Base-by-base conservation (phyloP, 2,888 invertebrate genomes). In the Torymus texanus region DNA sequence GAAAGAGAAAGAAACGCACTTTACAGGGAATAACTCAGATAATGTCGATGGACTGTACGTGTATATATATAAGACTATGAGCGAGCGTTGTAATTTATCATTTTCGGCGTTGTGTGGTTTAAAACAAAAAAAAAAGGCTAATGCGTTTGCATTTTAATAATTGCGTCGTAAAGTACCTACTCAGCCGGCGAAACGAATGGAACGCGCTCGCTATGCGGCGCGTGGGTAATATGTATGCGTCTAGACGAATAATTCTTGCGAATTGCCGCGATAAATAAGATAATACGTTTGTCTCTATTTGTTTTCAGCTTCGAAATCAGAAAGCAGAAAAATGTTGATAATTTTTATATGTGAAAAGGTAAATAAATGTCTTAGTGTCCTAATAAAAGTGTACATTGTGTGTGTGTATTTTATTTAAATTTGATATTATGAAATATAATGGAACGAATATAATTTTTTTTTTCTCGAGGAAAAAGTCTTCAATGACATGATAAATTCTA, bases 181-280 rank as follows among this genome's bases (percentile, higher is more conserved):
- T 68, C 18, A 18, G 50, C 58, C 53, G 58, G 61, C 14, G 53
- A 21, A 16, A 11, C 16, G 18, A 29, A 50, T 8, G 41, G n/a
- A 12, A n/a, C 16, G 68, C 24, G 18, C 13, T 41, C 29, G 5
- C 14, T 67, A 71, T 68, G 51, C 58, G 41, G 53, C 55, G 75
- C 59, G 71, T 8, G 41, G 41, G 41, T 41, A 41, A 41, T 41
- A 41, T 70, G 5, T 56, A 53, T n/a, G 41, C 16, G 77, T 77
- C 74, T 80, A 80, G 80, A 80, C 77, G 55, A 74, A 78, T 80
- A 78, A 77, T 78, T 80, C 77, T 66, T 63, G 66, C 59, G 56
- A 78, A 78, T 66, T 74, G 70, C 55, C n/a, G 61, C 41, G 16
- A 68, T 80, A 76, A 76, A 80, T 80, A 77, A 74, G 66, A 65